A percentile compares a stretch with the other conserved stretches of the same genome.
Evolutionary conservation across 2,797 vertebrate genomes (phyloP).

Genomic region (Aeoliscus strigatus): DNA sequence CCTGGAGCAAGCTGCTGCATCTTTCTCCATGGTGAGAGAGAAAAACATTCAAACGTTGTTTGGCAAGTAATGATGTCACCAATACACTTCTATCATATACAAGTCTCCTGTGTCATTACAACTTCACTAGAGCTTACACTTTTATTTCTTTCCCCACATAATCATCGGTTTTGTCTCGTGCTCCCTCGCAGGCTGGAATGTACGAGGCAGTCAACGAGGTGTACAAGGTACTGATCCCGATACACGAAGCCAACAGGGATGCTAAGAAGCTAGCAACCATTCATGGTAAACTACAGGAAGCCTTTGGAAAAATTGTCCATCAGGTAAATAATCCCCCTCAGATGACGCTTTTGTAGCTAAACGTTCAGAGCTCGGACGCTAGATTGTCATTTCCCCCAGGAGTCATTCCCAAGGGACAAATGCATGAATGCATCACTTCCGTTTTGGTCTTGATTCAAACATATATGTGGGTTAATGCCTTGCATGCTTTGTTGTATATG

Average conservation of each 20-base stretch:
- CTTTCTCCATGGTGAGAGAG: conserved; percentile 95
- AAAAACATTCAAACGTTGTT: too few relatives aligned
- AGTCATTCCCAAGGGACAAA: too few relatives aligned
- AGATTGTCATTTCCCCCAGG: too few relatives aligned
- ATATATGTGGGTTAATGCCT: conserved; percentile 11
- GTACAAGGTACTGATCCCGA: conserved; percentile 97
- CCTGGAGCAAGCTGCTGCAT: conserved; percentile 93
- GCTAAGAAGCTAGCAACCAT: conserved; percentile 96
- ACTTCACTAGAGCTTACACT: too few relatives aligned
- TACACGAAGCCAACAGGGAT: conserved; percentile 96
- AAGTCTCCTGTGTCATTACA: too few relatives aligned
- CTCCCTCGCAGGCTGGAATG: conserved; percentile 87
- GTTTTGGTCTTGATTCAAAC: too few relatives aligned
- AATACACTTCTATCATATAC: too few relatives aligned
- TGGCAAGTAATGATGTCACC: too few relatives aligned
- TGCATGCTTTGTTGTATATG: conserved; percentile 31
- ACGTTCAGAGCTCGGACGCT: too few relatives aligned
- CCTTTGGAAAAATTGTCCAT: conserved; percentile 98
- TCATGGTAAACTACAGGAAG: conserved; percentile 99
- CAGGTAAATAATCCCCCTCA: conserved; percentile 91
- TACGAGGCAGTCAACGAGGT: conserved; percentile 99
- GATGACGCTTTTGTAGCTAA: too few relatives aligned
- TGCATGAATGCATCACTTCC: too few relatives aligned
- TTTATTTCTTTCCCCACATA: too few relatives aligned
- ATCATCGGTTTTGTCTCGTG: background rate